These are phyloP conservation scores for Dromiciops gliroides DNA, from an alignment of 2,113 vertebrate genomes.

Conservation along the genomic window DNA sequence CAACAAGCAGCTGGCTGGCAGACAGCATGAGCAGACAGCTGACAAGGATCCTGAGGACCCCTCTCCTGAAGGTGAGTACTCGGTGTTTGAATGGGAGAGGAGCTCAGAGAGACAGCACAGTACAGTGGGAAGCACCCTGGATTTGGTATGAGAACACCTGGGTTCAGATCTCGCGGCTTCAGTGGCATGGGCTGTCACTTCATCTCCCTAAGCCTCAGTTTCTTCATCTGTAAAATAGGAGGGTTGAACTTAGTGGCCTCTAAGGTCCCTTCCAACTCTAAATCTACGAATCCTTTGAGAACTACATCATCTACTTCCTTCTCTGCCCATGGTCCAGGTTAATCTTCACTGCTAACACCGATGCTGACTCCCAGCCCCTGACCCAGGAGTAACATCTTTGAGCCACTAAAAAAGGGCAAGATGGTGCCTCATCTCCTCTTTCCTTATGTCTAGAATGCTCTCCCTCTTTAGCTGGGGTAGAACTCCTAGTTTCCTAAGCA, in stretches of 20 bases:
- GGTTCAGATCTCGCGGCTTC: not conserved
- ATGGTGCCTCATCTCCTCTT: not conserved
- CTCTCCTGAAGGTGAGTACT: constrained; percentile 84
- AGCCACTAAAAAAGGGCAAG: too few relatives aligned
- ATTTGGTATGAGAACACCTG: not conserved
- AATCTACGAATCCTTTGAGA: not conserved
- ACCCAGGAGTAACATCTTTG: not conserved
- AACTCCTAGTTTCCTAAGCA: not conserved
- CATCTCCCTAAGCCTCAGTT: not conserved
- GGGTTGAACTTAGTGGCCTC: not conserved
- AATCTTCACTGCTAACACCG: not conserved
- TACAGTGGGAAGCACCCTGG: not conserved
- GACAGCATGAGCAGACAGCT: constrained; percentile 80
- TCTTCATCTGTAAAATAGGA: not conserved
- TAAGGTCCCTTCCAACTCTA: not conserved
- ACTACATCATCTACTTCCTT: not conserved
- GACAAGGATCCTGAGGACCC: constrained; percentile 71
- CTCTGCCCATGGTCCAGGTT: not conserved
- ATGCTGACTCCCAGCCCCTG: not conserved
- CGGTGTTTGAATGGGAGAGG: not conserved
- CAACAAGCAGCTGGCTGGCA: constrained; percentile 82
- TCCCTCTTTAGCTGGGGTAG: not conserved
- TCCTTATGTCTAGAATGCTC: not conserved
- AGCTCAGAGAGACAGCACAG: not conserved
- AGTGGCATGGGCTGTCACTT: not conserved